Evolutionary conservation across 2,113 vertebrate genomes (phyloP), one percentile per base, ranked within the genome.

Genomic region (Paracanthobrama guichenoti): DNA sequence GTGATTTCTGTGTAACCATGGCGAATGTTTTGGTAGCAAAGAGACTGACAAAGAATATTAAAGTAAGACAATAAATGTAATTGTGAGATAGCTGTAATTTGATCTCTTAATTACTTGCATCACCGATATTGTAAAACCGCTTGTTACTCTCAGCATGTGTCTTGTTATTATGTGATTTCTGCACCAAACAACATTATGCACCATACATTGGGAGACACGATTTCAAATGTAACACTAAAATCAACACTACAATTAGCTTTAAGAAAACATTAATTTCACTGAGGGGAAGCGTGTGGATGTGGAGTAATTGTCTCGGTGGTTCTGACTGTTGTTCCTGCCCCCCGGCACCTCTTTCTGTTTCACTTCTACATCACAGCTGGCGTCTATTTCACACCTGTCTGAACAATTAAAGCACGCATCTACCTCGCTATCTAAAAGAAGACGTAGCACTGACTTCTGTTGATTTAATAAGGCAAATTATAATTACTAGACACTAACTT

Each of bases 231-330:
- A 46, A 76, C 64, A 11, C 78, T 79, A n/a, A 79, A 66, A 48
- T 62, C 39, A 64, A 31, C 20, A 55, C 74, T 77, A 74, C 80
- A 83, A 83, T 81, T 81, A 85, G 50, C 44, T 35, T 62, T 79
- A 64, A 79, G 78, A 83, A 87, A 85, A 75, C 79, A 85, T 87
- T 85, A 0, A 67, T 85, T 85, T 66, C 16, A 74, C 74, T 83
- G 83, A 85, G 39, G 64, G 79, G 69, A 75, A 82, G 44, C 64
- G 66, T 84, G 55, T 73, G 60, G 74, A 42, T 87, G 82, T 67
- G 12, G 57, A 31, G 66, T 87, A 80, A 85, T 87, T 85, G 80
- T 87, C 83, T 79, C 83, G 67, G 86, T 59, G 82, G 74, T 83
- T 64, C 31, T 57, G 46, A 67, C 66, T 82, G 53, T 42, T 72